Percentiles rank a stretch among this genome's conserved stretches.
phyloP scores from a whole-genome alignment of 1,140 invertebrate genomes.

The Bombus waltoni region DNA sequence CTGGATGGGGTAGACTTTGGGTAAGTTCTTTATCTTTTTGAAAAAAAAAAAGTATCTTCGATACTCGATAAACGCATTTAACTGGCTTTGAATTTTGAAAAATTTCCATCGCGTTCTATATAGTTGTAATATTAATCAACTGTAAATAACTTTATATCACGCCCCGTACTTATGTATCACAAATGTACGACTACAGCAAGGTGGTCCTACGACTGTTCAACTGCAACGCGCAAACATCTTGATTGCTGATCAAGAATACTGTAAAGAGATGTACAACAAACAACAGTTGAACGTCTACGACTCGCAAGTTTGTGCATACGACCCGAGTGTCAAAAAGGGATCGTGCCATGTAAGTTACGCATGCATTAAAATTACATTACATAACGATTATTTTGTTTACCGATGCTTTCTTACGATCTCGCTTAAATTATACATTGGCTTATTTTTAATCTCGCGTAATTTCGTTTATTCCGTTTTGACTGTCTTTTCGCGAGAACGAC shows the following conservation, averaged over 20 bases:
- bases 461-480: neutral
- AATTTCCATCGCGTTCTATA: neutral
- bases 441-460: too few relatives aligned
- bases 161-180: too few relatives aligned
- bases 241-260: constrained; percentile 55
- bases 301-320: constrained; percentile 60
- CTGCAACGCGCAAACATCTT: constrained; percentile 58
- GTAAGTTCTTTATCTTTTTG: constrained; percentile 19
- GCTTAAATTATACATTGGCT: too few relatives aligned
- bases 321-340: constrained; percentile 46
- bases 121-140: neutral
- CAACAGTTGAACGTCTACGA: constrained; percentile 23
- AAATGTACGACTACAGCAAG: constrained; percentile 48
- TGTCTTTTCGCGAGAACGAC: neutral
- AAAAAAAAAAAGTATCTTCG: neutral
- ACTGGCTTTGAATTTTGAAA: too few relatives aligned
- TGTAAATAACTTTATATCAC: too few relatives aligned
- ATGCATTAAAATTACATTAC: neutral
- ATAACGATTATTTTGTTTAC: neutral
- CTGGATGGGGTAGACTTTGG: constrained; percentile 66
- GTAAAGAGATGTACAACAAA: constrained; percentile 20
- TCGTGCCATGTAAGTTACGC: constrained; percentile 61
- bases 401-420: too few relatives aligned
- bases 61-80: too few relatives aligned
- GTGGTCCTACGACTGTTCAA: constrained; percentile 38